phyloP scores from a whole-genome alignment of 2,888 invertebrate genomes.

The Stenotaenia linearis region DNA sequence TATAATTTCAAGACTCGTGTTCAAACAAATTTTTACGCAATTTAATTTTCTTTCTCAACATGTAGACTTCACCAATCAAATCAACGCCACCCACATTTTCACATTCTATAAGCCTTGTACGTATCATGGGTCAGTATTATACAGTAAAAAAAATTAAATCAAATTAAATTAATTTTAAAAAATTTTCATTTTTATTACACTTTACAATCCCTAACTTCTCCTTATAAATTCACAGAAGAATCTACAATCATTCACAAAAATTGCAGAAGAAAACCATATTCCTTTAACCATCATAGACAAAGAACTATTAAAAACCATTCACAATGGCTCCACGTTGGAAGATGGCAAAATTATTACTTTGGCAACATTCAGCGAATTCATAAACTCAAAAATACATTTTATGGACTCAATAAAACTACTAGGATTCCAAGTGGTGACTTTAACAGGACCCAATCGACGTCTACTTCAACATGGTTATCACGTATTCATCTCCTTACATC shows the following conservation, averaged over 20 bases:
- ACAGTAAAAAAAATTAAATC: background rate
- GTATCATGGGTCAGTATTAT: conserved; percentile 14
- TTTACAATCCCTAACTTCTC: background rate
- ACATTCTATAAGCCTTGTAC: background rate
- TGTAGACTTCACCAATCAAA: background rate
- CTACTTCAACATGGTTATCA: conserved; percentile 30
- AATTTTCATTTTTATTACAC: no score
- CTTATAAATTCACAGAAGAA: background rate
- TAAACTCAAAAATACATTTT: conserved; percentile 3
- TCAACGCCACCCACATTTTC: background rate
- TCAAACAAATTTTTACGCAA: no score
- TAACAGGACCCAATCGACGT: conserved; percentile 17
- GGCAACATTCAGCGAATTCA: background rate
- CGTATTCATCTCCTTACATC: conserved; percentile 15
- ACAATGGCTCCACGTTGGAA: background rate
- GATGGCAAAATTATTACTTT: background rate
- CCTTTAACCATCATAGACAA: background rate
- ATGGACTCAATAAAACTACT: background rate
- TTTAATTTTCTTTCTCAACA: background rate
- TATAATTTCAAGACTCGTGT: no score
- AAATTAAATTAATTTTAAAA: no score
- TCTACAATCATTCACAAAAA: background rate
- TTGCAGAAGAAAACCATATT: background rate
- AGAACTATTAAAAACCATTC: background rate
- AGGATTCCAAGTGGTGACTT: conserved; percentile 26